Conservation (phyloP, 2,797 vertebrate species). For the Ctenopoma kingsleyae region DNA sequence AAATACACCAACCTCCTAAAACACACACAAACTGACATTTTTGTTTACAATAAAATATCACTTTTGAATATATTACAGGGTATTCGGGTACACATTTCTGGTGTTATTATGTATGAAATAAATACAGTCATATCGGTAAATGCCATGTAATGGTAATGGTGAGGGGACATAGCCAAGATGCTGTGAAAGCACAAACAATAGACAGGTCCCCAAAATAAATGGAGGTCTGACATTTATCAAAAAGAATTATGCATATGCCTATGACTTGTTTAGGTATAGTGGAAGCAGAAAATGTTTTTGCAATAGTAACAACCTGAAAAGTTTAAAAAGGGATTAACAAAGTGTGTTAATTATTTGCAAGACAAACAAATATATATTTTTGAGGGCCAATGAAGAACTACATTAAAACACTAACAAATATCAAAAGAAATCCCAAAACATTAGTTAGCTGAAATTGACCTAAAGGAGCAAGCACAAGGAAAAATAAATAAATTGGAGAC, state of each 20-base stretch:
- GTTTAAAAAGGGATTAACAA: background rate
- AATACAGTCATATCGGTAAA: constrained; percentile 36
- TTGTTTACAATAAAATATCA: constrained; percentile 27
- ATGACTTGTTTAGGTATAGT: constrained; percentile 13
- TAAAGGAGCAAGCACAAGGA: background rate
- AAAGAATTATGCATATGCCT: background rate
- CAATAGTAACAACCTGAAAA: background rate
- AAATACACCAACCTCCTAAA: constrained; percentile 2
- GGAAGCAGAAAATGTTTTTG: background rate
- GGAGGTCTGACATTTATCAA: constrained; percentile 30
- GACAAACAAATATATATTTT: constrained; percentile 4
- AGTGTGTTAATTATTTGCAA: constrained; percentile 7
- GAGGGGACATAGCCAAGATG: constrained; percentile 1
- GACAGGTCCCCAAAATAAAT: constrained; percentile 17
- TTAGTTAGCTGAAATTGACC: constrained; percentile 8
- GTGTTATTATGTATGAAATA: constrained; percentile 30
- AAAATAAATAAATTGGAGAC: constrained; percentile 54
- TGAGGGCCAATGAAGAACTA: constrained; percentile 14
- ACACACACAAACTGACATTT: background rate
- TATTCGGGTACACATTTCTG: background rate
- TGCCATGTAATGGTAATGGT: constrained; percentile 44
- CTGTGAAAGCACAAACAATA: constrained; percentile 17
- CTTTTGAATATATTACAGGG: constrained; percentile 16
- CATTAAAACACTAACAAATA: constrained; percentile 27
- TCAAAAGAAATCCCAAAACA: constrained; percentile 9